Evolutionary conservation across 2,888 invertebrate species (phyloP).

Genomic region (Pyrrhosoma nymphula): DNA sequence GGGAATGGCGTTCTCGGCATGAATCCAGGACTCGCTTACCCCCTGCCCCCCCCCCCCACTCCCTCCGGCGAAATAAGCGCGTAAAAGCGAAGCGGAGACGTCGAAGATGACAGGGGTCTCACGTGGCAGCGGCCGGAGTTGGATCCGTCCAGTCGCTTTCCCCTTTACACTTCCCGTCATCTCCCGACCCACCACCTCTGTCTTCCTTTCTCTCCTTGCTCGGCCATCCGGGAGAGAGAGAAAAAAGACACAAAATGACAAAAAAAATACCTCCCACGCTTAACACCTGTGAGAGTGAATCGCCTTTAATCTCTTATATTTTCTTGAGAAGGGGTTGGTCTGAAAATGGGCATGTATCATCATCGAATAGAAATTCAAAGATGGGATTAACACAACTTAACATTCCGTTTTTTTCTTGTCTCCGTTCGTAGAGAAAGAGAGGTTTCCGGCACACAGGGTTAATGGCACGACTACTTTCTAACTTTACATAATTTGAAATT

Average conservation of each 20-base stretch:
- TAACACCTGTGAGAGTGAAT: neutral
- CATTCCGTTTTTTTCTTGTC: no score
- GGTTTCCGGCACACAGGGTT: no score
- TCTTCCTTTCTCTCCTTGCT: neutral
- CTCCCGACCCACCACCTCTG: neutral
- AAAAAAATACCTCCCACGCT: neutral
- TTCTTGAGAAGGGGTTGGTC: no score
- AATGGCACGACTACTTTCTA: no score
- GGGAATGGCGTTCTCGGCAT: neutral
- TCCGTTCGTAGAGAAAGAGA: no score
- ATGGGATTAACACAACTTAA: no score
- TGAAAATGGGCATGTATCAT: no score
- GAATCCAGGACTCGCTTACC: neutral
- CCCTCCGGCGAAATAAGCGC: constrained; percentile 2
- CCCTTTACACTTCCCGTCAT: neutral
- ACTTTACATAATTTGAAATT: no score
- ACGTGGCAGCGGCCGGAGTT: neutral
- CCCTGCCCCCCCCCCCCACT: neutral
- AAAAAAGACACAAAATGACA: neutral
- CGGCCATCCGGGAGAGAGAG: neutral
- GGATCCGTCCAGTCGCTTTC: no score
- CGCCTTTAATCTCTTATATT: neutral
- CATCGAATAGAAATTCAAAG: no score
- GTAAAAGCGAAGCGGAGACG: neutral
- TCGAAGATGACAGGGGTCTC: neutral